Conservation (phyloP, 2,888 invertebrate genomes). For the Megastigmus dorsalis region DNA sequence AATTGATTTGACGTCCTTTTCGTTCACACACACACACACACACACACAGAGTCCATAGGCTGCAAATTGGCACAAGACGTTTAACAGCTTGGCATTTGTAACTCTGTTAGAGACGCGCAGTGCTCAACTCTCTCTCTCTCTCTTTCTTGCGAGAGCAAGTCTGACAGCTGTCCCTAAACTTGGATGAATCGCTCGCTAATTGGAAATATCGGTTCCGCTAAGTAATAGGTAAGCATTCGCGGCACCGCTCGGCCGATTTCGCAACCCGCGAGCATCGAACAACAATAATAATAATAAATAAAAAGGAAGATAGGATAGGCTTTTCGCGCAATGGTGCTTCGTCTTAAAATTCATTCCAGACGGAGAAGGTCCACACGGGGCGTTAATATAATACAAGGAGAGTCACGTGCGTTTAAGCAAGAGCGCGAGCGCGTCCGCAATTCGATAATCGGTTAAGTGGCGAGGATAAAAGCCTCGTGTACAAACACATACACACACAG, state of each 20-base stretch:
- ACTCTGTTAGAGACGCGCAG: neutral
- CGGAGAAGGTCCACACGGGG: constrained; percentile 12
- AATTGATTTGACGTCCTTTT: neutral
- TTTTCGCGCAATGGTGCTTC: neutral
- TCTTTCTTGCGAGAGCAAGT: neutral
- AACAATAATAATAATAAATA: too few relatives aligned
- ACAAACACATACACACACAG: too few relatives aligned
- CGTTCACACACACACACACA: too few relatives aligned
- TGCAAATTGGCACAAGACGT: neutral
- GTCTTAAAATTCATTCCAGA: neutral
- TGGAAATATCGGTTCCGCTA: constrained; percentile 19
- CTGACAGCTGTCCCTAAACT: neutral
- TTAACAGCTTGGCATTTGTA: neutral
- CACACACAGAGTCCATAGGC: too few relatives aligned
- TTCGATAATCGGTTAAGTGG: constrained; percentile 35
- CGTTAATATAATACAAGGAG: neutral
- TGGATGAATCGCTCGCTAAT: constrained; percentile 22
- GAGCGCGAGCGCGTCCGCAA: neutral
- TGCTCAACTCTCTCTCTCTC: neutral
- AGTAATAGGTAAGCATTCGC: constrained; percentile 8
- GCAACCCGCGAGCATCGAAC: neutral
- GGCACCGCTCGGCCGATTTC: neutral
- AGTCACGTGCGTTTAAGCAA: constrained; percentile 20
- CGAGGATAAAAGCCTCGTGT: too few relatives aligned
- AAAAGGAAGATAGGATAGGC: too few relatives aligned